Evolutionary conservation across 37 sponge, comb jelly and placozoan species (phyloP), one percentile per base, ranked within the genome.

Genomic region (Aphrocallistes beatrix): DNA sequence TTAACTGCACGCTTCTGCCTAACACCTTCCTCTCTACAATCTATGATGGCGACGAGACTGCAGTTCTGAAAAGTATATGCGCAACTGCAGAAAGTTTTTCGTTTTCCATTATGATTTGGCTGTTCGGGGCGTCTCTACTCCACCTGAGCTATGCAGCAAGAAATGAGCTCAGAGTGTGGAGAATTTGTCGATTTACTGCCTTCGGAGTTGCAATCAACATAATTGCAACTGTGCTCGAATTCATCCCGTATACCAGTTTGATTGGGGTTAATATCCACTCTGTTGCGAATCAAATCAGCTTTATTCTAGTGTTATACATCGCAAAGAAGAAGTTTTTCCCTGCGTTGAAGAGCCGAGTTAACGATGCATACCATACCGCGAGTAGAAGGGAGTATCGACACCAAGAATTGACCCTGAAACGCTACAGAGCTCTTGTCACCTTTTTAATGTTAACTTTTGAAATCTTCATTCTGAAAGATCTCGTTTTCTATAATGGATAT

Each of bases 61-160:
- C 32, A 32, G 34, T 60, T 28, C 8, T 60, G 75, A 8, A 19
- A 3, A 60, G n/a, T 3, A 60, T 60, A 25, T 3, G 32, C 25
- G 25, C 21, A 30, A 25, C n/a, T 60, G 13, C 13, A 16, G 28
- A 30, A 32, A 28, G n/a, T 13, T 19, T 60, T 60, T 60, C 75
- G 34, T 60, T 60, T 28, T 60, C 75, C 3, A 60, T 60, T 19
- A 19, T 60, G 21, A 21, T 60, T 28, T 60, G 75, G 75, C 75
- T 60, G 75, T 13, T 60, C n/a, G 75, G 75, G 3, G 75, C 75
- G 8, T 60, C 75, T 32, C 25, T 60, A 25, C 75, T 60, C 75
- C 75, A 60, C n/a, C n/a, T 60, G 75, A 60, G 75, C n/a, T 60
- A 32, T 60, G 75, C 75, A 25, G 75, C 75, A 25, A 60, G 75